A percentile compares a stretch with the other conserved stretches of the same genome.
These are phyloP conservation scores for Drosophila anomelani DNA, from an alignment of 2,888 invertebrate species.

Conservation along the genomic window DNA sequence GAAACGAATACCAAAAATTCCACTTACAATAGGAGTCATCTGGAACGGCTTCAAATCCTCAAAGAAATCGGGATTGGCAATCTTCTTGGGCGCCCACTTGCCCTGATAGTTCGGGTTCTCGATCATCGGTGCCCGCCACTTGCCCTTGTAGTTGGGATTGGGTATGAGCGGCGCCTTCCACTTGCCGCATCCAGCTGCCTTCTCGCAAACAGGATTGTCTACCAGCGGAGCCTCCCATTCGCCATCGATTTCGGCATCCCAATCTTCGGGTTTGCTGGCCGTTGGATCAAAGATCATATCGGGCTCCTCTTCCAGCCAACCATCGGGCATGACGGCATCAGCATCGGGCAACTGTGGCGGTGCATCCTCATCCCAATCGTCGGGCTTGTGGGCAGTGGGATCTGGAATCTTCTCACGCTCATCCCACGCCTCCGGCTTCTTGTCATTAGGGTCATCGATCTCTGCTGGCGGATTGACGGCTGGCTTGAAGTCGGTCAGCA, in stretches of 20 bases:
- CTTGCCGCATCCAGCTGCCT: conserved; percentile 94
- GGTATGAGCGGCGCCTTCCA: conserved; percentile 94
- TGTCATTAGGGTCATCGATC: conserved; percentile 95
- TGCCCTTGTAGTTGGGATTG: conserved; percentile 96
- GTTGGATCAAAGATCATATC: conserved; percentile 94
- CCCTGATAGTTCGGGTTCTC: conserved; percentile 97
- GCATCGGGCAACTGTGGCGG: conserved; percentile 95
- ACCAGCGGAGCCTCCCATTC: conserved; percentile 98
- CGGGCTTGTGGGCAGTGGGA: conserved; percentile 94
- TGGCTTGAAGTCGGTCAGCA: conserved; percentile 96
- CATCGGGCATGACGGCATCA: conserved; percentile 92
- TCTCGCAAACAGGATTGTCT: conserved; percentile 93
- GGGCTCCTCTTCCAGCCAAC: conserved; percentile 97
- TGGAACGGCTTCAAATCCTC: conserved; percentile 95
- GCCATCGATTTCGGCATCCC: conserved; percentile 99
- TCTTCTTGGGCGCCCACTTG: conserved; percentile 95
- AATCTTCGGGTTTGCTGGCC: conserved; percentile 95
- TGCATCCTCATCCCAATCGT: conserved; percentile 98
- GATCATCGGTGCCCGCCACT: conserved; percentile 95
- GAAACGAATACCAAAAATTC: background rate
- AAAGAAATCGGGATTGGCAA: conserved; percentile 97
- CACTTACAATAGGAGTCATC: conserved; percentile 93
- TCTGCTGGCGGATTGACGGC: conserved; percentile 97
- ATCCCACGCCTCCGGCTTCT: conserved; percentile 97
- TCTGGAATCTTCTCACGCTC: conserved; percentile 97